Percentiles rank a stretch among this genome's conserved stretches.
Evolutionary conservation across 2,113 vertebrate genomes (phyloP).

Genomic region (Amphiprion ocellaris): DNA sequence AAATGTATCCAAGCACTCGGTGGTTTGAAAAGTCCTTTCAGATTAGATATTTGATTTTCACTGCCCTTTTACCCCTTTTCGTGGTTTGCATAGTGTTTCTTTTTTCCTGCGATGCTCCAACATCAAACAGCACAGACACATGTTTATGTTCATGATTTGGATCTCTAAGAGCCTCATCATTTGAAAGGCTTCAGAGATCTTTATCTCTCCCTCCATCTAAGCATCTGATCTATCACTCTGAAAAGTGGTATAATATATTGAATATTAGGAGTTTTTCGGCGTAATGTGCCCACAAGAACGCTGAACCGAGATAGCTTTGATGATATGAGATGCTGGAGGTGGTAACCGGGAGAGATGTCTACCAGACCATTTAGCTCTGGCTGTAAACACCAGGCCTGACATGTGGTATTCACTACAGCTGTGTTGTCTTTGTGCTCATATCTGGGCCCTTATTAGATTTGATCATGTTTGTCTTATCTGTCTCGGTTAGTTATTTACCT

Average conservation of each 20-base stretch:
- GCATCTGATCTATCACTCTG: slow-evolving; percentile 58
- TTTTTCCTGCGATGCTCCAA: slow-evolving; percentile 61
- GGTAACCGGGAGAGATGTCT: slow-evolving; percentile 54
- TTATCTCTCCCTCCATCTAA: slow-evolving; percentile 78
- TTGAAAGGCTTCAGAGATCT: slow-evolving; percentile 70
- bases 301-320: slow-evolving; percentile 28
- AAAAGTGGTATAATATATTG: slow-evolving; percentile 22
- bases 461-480: slow-evolving; percentile 83
- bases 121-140: slow-evolving; percentile 77
- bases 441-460: slow-evolving; percentile 79
- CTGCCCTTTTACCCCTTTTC: slow-evolving; percentile 67
- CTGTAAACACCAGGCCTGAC: slow-evolving; percentile 68
- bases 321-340: slow-evolving; percentile 46
- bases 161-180: slow-evolving; percentile 69
- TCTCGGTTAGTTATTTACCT: slow-evolving; percentile 78
- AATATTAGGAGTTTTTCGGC: slow-evolving; percentile 31
- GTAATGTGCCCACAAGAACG: slow-evolving; percentile 40
- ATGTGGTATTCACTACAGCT: slow-evolving; percentile 83
- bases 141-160: slow-evolving; percentile 79
- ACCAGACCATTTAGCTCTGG: slow-evolving; percentile 59
- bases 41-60: slow-evolving; percentile 69
- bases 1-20: slow-evolving; percentile 63
- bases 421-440: slow-evolving; percentile 79
- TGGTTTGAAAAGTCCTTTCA: slow-evolving; percentile 62
- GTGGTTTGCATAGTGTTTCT: slow-evolving; percentile 68